phyloP scores from a whole-genome alignment of 2,888 invertebrate genomes.

The Folsomia candida region DNA sequence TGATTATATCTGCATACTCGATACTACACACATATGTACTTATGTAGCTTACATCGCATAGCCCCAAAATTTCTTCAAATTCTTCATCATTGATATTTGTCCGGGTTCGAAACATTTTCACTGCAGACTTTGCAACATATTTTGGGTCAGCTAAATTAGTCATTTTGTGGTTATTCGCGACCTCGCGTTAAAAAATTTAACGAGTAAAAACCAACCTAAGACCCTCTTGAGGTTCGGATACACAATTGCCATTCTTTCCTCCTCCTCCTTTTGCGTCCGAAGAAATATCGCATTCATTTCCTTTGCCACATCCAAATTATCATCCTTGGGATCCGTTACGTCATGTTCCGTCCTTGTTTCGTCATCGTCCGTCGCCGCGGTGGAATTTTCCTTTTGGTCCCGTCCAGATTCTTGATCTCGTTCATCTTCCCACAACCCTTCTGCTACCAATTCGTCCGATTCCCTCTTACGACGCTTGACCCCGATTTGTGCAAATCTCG shows the following conservation, averaged over 20 bases:
- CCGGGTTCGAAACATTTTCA: conserved; percentile 26
- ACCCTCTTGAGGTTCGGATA: conserved; percentile 17
- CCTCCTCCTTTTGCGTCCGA: conserved; percentile 12
- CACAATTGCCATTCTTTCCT: conserved; percentile 7
- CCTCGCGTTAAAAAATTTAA: too few species aligned
- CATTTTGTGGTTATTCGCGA: too few species aligned
- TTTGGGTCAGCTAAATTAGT: conserved; percentile 11
- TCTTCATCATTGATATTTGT: conserved; percentile 40
- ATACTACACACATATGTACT: too few species aligned
- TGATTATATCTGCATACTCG: too few species aligned
- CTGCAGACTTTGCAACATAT: conserved; percentile 16
- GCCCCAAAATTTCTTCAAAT: conserved; percentile 41
- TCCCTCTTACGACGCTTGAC: conserved; percentile 4
- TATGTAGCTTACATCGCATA: conserved; percentile 46
- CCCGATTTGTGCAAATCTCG: neutral
- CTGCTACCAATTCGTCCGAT: conserved; percentile 19
- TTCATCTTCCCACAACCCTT: conserved; percentile 5
- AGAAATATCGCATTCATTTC: conserved; percentile 9
- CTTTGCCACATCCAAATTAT: neutral
- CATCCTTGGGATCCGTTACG: neutral
- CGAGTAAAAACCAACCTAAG: too few species aligned
- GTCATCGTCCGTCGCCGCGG: neutral
- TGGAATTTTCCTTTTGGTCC: neutral
- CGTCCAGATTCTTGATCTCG: neutral
- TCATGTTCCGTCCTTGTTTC: neutral